Percentiles rank a stretch among this genome's conserved stretches.
These are phyloP conservation scores for Mastacembelus armatus DNA, from an alignment of 2,797 vertebrate species.

Conservation along the genomic window DNA sequence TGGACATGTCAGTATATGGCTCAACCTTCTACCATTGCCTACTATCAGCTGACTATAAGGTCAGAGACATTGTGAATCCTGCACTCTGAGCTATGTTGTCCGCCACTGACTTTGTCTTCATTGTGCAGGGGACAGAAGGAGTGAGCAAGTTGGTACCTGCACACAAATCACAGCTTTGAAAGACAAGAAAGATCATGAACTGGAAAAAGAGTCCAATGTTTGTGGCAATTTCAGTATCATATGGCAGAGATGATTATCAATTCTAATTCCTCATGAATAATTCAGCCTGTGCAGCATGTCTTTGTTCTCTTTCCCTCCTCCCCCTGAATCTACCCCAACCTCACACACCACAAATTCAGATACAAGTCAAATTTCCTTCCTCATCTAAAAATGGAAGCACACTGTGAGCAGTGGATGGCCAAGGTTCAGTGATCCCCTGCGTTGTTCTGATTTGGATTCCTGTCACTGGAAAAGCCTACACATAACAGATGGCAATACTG, in stretches of 20 bases:
- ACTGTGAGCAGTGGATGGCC: slow-evolving; percentile 16
- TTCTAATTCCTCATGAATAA: slow-evolving; percentile 73
- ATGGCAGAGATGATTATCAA: slow-evolving; percentile 67
- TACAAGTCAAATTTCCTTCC: slow-evolving; percentile 26
- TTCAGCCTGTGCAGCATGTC: slow-evolving; percentile 60
- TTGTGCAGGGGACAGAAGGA: neutral
- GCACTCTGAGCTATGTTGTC: neutral
- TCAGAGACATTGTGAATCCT: slow-evolving; percentile 47
- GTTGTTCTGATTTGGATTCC: slow-evolving; percentile 45
- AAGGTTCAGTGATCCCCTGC: slow-evolving; percentile 16
- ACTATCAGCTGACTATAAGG: slow-evolving; percentile 15
- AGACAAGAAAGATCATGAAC: neutral
- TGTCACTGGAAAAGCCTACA: slow-evolving; percentile 53
- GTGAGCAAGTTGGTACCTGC: neutral
- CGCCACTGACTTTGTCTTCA: neutral
- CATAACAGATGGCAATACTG: slow-evolving; percentile 67
- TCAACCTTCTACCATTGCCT: slow-evolving; percentile 44
- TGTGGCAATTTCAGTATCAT: slow-evolving; percentile 49
- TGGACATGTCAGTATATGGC: slow-evolving; percentile 40
- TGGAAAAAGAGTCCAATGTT: slow-evolving; percentile 11
- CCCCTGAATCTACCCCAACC: slow-evolving; percentile 29
- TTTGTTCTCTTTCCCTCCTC: slow-evolving; percentile 47
- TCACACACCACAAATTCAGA: slow-evolving; percentile 22
- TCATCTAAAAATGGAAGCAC: slow-evolving; percentile 35
- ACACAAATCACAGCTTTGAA: neutral